Percentiles rank a stretch among this genome's conserved stretches.
Conservation (phyloP, 2,113 vertebrate species). For the Tachycineta bicolor region DNA sequence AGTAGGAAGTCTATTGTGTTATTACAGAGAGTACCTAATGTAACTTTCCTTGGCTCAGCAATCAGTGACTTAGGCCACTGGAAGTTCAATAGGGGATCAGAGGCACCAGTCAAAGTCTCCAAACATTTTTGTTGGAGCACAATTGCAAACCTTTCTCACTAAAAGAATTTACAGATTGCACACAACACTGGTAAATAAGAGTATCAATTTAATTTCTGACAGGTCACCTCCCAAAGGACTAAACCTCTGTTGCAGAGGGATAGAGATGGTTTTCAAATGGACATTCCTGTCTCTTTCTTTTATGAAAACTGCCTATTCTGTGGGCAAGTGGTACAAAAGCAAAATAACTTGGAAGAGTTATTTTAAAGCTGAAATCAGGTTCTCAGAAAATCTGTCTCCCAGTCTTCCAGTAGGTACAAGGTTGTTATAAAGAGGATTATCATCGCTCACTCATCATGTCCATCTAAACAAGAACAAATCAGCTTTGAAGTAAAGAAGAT, state of each 20-base stretch:
- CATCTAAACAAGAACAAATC: conserved; percentile 42
- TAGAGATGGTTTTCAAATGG: background rate
- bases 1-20: conserved; percentile 7
- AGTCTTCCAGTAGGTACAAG: background rate
- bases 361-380: background rate
- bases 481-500: conserved; percentile 56
- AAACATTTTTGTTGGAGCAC: conserved; percentile 9
- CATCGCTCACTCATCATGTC: conserved; percentile 2
- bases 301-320: background rate
- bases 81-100: background rate
- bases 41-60: conserved; percentile 15
- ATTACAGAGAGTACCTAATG: background rate
- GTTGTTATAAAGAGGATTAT: conserved; percentile 50
- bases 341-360: conserved; percentile 4
- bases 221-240: background rate
- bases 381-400: background rate
- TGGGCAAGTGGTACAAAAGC: background rate
- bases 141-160: conserved; percentile 9
- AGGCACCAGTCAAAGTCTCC: background rate
- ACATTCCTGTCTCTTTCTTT: background rate
- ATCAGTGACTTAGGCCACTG: background rate
- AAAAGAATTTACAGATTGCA: conserved; percentile 40
- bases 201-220: conserved; percentile 14
- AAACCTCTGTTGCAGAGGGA: background rate
- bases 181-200: conserved; percentile 3